Percentiles rank a stretch among this genome's conserved stretches.
Evolutionary conservation across 2,888 invertebrate genomes (phyloP).

Genomic region (Epinotia nisella): DNA sequence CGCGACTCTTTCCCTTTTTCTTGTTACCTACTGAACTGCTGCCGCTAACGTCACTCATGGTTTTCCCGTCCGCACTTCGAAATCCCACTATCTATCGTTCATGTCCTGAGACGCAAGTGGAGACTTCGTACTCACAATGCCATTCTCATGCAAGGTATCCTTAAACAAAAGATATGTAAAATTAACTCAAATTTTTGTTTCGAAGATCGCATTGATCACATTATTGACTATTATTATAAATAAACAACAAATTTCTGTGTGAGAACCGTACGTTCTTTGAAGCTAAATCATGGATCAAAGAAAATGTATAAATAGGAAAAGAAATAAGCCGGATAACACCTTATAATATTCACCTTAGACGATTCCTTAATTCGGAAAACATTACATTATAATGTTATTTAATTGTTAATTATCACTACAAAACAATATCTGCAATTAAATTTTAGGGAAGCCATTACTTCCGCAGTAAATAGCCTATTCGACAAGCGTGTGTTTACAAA

Average conservation of each 20-base stretch:
- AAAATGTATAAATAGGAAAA: conserved; percentile 57
- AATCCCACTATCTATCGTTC: conserved; percentile 31
- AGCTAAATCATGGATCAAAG: conserved; percentile 72
- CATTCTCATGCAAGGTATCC: conserved; percentile 35
- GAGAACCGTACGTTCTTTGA: conserved; percentile 64
- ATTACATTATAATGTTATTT: conserved; percentile 54
- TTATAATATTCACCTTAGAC: conserved; percentile 61
- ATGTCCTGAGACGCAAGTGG: conserved; percentile 35
- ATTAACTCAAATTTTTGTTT: conserved; percentile 2
- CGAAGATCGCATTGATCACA: neutral
- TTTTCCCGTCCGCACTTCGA: conserved; percentile 44
- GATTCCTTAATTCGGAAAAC: conserved; percentile 56
- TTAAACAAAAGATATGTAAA: conserved; percentile 27
- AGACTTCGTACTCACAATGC: conserved; percentile 26
- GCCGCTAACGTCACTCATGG: conserved; percentile 72
- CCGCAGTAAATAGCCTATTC: conserved; percentile 85
- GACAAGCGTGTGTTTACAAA: conserved; percentile 85
- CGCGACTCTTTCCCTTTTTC: conserved; percentile 64
- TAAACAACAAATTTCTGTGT: conserved; percentile 36
- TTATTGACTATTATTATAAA: conserved; percentile 19
- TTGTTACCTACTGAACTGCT: conserved; percentile 66
- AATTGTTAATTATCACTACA: conserved; percentile 64
- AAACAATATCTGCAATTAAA: conserved; percentile 79
- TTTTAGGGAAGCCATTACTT: conserved; percentile 86
- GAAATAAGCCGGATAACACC: conserved; percentile 71